Evolutionary conservation across 2,888 invertebrate genomes (phyloP).

Genomic region (Melanotus villosus): DNA sequence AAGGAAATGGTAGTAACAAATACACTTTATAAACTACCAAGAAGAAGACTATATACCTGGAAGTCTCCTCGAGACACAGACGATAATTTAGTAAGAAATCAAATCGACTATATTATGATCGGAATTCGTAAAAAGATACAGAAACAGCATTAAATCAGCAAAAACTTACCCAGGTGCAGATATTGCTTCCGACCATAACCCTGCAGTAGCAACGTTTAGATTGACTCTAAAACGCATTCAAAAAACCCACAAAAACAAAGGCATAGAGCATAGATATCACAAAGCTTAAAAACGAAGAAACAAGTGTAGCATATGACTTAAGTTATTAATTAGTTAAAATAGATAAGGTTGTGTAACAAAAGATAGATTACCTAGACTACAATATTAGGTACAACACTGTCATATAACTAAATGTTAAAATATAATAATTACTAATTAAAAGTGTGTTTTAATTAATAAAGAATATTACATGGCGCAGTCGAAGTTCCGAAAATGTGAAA

Average conservation of each 20-base stretch:
- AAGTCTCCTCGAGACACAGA: conserved; percentile 1
- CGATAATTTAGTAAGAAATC: conserved; percentile 7
- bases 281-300: too few relatives aligned
- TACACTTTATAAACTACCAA: conserved; percentile 12
- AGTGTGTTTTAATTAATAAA: too few relatives aligned
- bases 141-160: not conserved
- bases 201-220: not conserved
- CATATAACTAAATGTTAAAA: too few relatives aligned
- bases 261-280: too few relatives aligned
- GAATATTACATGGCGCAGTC: too few relatives aligned
- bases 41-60: conserved; percentile 6
- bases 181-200: not conserved
- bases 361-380: too few relatives aligned
- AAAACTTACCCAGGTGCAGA: conserved; percentile 5
- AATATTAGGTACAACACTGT: too few relatives aligned
- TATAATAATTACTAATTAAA: too few relatives aligned
- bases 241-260: not conserved
- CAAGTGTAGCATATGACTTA: too few relatives aligned
- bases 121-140: not conserved
- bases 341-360: too few relatives aligned
- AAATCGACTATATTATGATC: conserved; percentile 13
- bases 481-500: too few relatives aligned
- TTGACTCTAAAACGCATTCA: not conserved
- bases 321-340: too few relatives aligned
- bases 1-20: conserved; percentile 7